Conservation (phyloP, 2,113 vertebrate species). For the Festucalex cinctus region DNA sequence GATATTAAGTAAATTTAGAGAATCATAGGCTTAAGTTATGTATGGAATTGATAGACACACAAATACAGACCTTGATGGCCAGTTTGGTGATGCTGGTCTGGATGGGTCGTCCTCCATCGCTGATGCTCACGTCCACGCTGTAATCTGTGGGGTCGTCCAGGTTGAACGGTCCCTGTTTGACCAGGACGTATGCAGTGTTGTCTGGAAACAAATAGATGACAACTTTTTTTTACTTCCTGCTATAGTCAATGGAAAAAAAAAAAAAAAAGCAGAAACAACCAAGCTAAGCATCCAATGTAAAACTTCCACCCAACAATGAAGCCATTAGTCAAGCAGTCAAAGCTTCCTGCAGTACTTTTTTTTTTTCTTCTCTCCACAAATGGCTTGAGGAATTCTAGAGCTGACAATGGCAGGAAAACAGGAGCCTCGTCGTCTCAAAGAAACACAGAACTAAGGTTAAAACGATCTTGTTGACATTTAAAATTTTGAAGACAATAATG, state of each 20-base stretch:
- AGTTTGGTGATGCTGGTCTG: slow-evolving; percentile 75
- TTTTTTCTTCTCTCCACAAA: slow-evolving; percentile 13
- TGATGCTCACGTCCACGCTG: slow-evolving; percentile 79
- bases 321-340: slow-evolving; percentile 34
- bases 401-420: slow-evolving; percentile 62
- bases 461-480: not conserved
- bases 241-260: not conserved
- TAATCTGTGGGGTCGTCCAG: slow-evolving; percentile 78
- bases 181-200: slow-evolving; percentile 80
- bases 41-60: not conserved
- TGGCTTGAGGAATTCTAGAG: slow-evolving; percentile 27
- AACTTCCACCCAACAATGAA: slow-evolving; percentile 36
- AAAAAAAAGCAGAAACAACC: not conserved
- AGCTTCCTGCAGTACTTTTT: too few relatives aligned
- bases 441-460: not conserved
- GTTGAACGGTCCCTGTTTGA: slow-evolving; percentile 83
- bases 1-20: not conserved
- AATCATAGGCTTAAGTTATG: not conserved
- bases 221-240: not conserved
- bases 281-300: not conserved
- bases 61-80: slow-evolving; percentile 73
- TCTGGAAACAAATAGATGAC: slow-evolving; percentile 68
- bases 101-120: slow-evolving; percentile 78
- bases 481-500: not conserved
- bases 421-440: slow-evolving; percentile 15